These are phyloP conservation scores for Sander lucioperca DNA, from an alignment of 2,113 vertebrate genomes.

Conservation along the genomic window DNA sequence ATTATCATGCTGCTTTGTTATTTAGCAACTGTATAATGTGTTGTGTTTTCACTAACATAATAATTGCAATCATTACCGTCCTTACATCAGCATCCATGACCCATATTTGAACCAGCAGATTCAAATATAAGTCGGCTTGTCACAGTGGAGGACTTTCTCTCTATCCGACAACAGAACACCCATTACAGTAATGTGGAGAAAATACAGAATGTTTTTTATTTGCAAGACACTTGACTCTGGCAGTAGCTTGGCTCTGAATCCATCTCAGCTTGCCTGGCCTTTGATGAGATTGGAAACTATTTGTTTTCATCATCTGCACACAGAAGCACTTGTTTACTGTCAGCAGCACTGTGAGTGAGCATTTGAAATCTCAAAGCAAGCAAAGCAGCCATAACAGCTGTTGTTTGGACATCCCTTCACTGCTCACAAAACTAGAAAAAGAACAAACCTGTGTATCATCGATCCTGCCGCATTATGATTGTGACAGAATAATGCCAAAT, in stretches of 20 bases:
- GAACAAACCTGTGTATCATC: constrained; percentile 25
- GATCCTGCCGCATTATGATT: constrained; percentile 24
- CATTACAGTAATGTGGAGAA: constrained; percentile 5
- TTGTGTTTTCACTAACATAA: background rate
- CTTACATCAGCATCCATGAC: background rate
- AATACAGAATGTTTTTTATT: constrained; percentile 30
- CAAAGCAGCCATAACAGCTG: constrained; percentile 61
- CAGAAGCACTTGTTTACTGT: constrained; percentile 65
- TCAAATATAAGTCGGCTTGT: constrained; percentile 11
- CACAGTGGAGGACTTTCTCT: background rate
- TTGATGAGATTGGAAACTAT: constrained; percentile 68
- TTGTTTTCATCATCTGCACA: constrained; percentile 62
- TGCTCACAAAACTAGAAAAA: constrained; percentile 44
- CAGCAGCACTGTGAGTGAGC: constrained; percentile 22
- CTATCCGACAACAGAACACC: background rate
- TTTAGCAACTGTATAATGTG: background rate
- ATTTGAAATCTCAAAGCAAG: constrained; percentile 66
- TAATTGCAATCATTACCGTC: background rate
- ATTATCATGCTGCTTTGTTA: background rate
- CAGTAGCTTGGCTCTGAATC: constrained; percentile 40
- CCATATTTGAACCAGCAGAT: constrained; percentile 15
- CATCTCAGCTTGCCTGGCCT: constrained; percentile 26
- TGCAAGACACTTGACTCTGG: constrained; percentile 14
- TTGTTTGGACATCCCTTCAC: constrained; percentile 57
- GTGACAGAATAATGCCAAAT: constrained; percentile 51